Evolutionary conservation across 2,113 vertebrate species (phyloP).

Genomic region (Bujurquina vittata): DNA sequence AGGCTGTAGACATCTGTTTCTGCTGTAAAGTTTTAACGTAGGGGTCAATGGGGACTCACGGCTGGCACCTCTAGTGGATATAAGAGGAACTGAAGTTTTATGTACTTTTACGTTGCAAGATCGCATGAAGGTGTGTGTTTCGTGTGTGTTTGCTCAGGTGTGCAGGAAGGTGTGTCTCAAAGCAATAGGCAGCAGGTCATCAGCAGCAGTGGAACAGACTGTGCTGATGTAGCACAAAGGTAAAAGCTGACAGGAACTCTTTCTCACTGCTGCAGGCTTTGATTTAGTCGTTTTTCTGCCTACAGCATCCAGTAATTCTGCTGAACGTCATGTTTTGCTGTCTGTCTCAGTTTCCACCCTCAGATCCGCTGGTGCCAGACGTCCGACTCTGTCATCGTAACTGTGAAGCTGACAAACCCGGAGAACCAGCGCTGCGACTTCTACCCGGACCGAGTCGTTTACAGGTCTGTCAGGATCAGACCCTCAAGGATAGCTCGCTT

Average conservation of each 20-base stretch:
- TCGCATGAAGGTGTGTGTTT: neutral
- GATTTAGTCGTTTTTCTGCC: neutral
- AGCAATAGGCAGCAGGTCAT: neutral
- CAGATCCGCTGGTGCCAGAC: constrained; percentile 77
- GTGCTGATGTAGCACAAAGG: constrained; percentile 9
- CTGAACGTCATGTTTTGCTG: neutral
- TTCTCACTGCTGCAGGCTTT: neutral
- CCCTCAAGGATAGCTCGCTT: neutral
- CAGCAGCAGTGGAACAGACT: neutral
- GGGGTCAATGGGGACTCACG: too few relatives aligned
- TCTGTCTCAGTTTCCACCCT: constrained; percentile 72
- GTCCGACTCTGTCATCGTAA: constrained; percentile 40
- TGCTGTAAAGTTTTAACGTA: too few relatives aligned
- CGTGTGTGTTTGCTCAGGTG: constrained; percentile 8
- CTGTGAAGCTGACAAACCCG: constrained; percentile 72
- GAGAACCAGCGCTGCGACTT: constrained; percentile 74
- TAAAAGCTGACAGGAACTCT: neutral
- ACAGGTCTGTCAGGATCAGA: constrained; percentile 70
- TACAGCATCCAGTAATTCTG: too few relatives aligned
- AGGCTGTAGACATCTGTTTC: too few relatives aligned
- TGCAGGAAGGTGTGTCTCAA: neutral
- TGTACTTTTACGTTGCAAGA: too few relatives aligned
- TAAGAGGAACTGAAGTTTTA: too few relatives aligned
- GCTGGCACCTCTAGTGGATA: too few relatives aligned
- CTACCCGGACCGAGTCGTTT: constrained; percentile 65